Evolutionary conservation across 2,113 vertebrate genomes (phyloP).

Genomic region (Anolis sagrei): DNA sequence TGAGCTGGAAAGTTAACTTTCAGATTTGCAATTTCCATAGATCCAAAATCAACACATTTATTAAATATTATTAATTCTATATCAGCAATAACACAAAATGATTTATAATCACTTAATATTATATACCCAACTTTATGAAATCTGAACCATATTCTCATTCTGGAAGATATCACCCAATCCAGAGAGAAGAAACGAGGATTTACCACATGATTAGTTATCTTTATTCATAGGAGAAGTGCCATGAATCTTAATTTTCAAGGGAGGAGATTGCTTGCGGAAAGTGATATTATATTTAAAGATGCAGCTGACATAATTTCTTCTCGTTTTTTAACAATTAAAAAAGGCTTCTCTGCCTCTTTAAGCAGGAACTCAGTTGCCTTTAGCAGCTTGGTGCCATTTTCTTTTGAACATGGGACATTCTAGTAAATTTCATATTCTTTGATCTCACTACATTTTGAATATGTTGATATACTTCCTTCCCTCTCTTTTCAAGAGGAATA

Average conservation of each 20-base stretch:
- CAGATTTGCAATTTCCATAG: conserved; percentile 26
- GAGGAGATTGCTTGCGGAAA: neutral
- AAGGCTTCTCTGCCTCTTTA: neutral
- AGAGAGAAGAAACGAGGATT: conserved; percentile 42
- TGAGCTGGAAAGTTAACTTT: conserved; percentile 2
- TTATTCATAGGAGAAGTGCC: conserved; percentile 21
- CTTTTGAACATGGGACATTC: neutral
- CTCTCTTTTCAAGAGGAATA: neutral
- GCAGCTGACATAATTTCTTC: neutral
- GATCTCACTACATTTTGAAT: neutral
- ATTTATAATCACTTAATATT: neutral
- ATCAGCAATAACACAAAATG: neutral
- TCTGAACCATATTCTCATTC: conserved; percentile 1
- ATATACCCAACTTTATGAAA: conserved; percentile 13
- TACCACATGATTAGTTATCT: conserved; percentile 39
- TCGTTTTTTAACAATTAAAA: neutral
- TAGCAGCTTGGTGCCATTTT: neutral
- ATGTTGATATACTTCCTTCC: neutral
- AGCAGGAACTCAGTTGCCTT: neutral
- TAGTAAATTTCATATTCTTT: neutral
- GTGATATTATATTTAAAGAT: neutral
- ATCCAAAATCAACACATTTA: conserved; percentile 28
- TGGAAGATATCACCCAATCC: conserved; percentile 21
- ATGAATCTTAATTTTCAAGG: neutral
- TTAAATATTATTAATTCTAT: neutral